A percentile compares a stretch with the other conserved stretches of the same genome.
Evolutionary conservation across 2,113 vertebrate genomes (phyloP).

Genomic region (Trogon melanurus): DNA sequence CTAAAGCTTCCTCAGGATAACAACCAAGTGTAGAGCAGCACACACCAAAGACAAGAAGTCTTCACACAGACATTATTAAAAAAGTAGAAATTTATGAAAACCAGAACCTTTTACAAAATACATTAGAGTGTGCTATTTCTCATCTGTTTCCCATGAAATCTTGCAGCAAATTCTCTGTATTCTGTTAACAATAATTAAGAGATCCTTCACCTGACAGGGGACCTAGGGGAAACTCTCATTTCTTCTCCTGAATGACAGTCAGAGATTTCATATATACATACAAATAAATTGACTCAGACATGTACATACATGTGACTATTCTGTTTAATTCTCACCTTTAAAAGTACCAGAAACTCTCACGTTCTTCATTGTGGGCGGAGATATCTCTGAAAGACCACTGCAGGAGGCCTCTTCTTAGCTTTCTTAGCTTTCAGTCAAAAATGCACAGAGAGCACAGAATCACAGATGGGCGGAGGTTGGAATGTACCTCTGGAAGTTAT

Average conservation of each 20-base stretch:
- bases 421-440: background rate
- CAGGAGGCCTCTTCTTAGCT: background rate
- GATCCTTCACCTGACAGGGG: background rate
- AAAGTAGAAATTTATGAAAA: background rate
- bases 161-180: background rate
- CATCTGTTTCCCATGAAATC: background rate
- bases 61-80: background rate
- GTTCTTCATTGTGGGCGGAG: background rate
- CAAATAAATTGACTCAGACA: background rate
- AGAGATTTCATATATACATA: background rate
- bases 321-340: background rate
- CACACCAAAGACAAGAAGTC: background rate
- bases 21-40: background rate
- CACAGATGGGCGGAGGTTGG: background rate
- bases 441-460: background rate
- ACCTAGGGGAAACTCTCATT: background rate
- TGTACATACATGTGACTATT: background rate
- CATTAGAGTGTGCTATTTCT: background rate
- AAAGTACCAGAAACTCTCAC: background rate
- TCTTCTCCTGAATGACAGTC: background rate
- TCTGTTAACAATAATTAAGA: background rate
- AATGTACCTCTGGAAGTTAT: background rate
- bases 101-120: background rate
- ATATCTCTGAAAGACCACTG: background rate
- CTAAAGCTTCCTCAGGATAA: background rate